Evolutionary conservation across 2,797 vertebrate species (phyloP).

Genomic region (Kryptopterus vitreolus): DNA sequence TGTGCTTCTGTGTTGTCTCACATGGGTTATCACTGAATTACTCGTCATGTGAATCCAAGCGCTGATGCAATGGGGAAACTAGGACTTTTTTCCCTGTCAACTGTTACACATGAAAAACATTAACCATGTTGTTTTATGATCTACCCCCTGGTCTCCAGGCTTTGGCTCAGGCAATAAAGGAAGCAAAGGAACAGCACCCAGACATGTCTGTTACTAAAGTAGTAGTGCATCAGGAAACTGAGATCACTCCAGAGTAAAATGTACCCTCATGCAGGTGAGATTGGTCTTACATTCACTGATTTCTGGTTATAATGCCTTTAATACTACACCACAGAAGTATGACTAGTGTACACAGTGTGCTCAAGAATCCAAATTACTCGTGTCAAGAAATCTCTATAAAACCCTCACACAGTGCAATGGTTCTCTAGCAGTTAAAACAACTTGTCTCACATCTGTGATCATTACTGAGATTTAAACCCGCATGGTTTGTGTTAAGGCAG

Average conservation of each 20-base stretch:
- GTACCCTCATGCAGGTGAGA: slow-evolving; percentile 54
- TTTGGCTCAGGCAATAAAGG: slow-evolving; percentile 95
- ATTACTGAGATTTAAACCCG: neutral
- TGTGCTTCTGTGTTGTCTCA: neutral
- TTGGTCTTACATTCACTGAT: neutral
- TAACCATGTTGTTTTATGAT: slow-evolving; percentile 2
- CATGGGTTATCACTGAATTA: neutral
- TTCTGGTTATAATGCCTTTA: neutral
- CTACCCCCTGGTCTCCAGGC: slow-evolving; percentile 73
- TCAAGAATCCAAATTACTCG: neutral
- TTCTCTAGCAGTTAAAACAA: neutral
- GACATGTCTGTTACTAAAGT: slow-evolving; percentile 99
- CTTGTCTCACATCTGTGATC: neutral
- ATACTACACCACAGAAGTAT: too few species aligned
- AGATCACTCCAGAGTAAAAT: slow-evolving; percentile 86
- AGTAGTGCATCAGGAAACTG: slow-evolving; percentile 97
- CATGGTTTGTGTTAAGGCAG: slow-evolving; percentile 12
- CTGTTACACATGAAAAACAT: neutral
- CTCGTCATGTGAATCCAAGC: neutral
- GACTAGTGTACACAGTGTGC: neutral
- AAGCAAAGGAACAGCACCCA: slow-evolving; percentile 96
- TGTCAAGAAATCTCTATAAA: neutral
- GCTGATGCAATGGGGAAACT: neutral
- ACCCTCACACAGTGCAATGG: neutral
- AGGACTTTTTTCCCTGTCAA: neutral